A percentile compares a stretch with the other conserved stretches of the same genome.
These are phyloP conservation scores for Ctenopoma kingsleyae DNA, from an alignment of 2,797 vertebrate genomes.

Conservation along the genomic window DNA sequence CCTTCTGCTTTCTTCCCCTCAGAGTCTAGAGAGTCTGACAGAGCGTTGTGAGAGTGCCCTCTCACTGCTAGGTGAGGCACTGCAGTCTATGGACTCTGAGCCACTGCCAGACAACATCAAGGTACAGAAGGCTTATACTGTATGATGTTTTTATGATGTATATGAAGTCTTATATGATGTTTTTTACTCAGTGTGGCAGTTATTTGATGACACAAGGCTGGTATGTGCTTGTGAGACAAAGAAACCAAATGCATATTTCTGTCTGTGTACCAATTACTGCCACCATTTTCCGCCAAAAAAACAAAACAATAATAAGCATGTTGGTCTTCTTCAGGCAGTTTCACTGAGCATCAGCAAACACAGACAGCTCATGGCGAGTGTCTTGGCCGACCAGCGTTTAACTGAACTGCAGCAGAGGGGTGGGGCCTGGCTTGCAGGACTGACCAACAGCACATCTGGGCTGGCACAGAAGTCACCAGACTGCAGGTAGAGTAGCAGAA, in stretches of 20 bases:
- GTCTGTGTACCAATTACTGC: not conserved
- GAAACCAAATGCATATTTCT: not conserved
- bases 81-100: constrained; percentile 80
- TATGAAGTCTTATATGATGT: no score
- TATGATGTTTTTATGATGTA: no score
- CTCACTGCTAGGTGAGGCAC: constrained; percentile 80
- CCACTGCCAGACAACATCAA: constrained; percentile 81
- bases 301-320: not conserved
- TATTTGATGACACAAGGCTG: not conserved
- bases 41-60: constrained; percentile 84
- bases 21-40: constrained; percentile 86
- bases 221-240: not conserved
- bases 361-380: constrained; percentile 86
- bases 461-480: constrained; percentile 85
- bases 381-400: constrained; percentile 88
- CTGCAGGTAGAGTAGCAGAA: constrained; percentile 83
- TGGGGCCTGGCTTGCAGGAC: constrained; percentile 89
- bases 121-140: constrained; percentile 61
- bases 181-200: not conserved
- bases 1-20: not conserved
- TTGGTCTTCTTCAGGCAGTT: constrained; percentile 75
- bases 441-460: constrained; percentile 79
- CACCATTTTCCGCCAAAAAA: not conserved
- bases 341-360: constrained; percentile 84
- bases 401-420: constrained; percentile 89